These are phyloP conservation scores for Drosophila bocki DNA, from an alignment of 1,140 invertebrate species.

Conservation along the genomic window DNA sequence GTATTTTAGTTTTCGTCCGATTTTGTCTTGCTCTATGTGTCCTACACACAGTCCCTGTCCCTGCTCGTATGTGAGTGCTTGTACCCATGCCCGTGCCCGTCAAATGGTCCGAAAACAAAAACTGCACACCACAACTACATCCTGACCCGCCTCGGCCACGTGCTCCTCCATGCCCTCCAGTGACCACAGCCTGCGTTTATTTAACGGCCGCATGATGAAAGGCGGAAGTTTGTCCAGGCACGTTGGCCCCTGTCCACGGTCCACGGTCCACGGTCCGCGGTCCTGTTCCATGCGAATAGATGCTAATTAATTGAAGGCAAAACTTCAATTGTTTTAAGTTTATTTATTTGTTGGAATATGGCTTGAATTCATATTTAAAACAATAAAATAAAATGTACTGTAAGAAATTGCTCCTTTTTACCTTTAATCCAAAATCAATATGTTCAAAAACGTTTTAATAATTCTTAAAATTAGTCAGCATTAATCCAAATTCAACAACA, in stretches of 20 bases:
- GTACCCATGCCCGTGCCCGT: constrained; percentile 36
- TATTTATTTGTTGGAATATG: not conserved
- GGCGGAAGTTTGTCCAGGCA: constrained; percentile 66
- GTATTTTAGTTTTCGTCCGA: constrained; percentile 70
- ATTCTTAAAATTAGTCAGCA: not conserved
- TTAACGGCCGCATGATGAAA: constrained; percentile 56
- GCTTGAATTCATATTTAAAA: not conserved
- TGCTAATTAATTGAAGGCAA: constrained; percentile 73
- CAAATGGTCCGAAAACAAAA: constrained; percentile 77
- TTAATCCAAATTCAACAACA: constrained; percentile 57
- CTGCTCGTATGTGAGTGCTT: constrained; percentile 8
- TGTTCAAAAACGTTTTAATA: not conserved
- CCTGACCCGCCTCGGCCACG: constrained; percentile 6
- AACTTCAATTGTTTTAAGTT: constrained; percentile 40
- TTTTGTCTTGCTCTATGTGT: constrained; percentile 61
- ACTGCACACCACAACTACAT: constrained; percentile 65
- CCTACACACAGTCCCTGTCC: constrained; percentile 4
- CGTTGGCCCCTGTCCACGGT: constrained; percentile 40
- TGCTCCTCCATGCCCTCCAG: constrained; percentile 3
- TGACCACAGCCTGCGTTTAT: constrained; percentile 57
- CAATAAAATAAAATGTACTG: not conserved
- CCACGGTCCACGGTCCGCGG: not conserved
- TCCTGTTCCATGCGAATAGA: constrained; percentile 43
- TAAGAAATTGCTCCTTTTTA: too few species aligned
- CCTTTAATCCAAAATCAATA: not conserved